Percentiles rank a stretch among this genome's conserved stretches.
phyloP scores from a whole-genome alignment of 2,113 vertebrate species.

The Corynorhinus townsendii region DNA sequence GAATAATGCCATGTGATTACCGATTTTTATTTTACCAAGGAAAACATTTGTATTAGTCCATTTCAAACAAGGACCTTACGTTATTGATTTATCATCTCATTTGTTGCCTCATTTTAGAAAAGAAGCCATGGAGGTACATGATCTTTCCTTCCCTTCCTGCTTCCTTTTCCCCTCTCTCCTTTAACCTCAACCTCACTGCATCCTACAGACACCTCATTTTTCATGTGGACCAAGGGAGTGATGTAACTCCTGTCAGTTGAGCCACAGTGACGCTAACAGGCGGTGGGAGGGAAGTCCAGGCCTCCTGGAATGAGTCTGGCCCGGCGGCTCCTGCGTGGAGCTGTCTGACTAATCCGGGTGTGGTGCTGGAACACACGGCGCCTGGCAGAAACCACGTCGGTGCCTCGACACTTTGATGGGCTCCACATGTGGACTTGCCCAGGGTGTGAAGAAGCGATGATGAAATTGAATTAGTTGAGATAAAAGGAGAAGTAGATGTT shows the following conservation, averaged over 20 bases:
- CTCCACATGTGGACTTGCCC: background rate
- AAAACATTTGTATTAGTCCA: background rate
- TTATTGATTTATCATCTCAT: background rate
- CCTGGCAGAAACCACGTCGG: background rate
- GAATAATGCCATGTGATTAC: background rate
- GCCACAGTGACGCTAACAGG: background rate
- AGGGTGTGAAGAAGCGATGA: background rate
- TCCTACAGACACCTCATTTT: background rate
- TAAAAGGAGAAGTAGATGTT: background rate
- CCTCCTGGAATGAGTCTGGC: background rate
- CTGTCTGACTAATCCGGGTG: background rate
- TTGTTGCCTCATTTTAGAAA: background rate
- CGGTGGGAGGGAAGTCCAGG: background rate
- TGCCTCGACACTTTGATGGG: fast-evolving
- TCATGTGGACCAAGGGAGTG: background rate
- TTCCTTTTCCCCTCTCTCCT: background rate
- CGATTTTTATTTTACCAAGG: background rate
- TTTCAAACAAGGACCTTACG: background rate
- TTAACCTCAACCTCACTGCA: background rate
- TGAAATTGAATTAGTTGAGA: background rate
- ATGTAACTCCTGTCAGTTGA: background rate
- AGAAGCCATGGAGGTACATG: too few species aligned
- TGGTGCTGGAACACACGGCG: background rate
- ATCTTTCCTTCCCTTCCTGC: background rate
- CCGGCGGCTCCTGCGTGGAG: background rate